Evolutionary conservation across 2,797 vertebrate species (phyloP), one percentile per base, ranked within the genome.

Genomic region (Coregonus suidteri): DNA sequence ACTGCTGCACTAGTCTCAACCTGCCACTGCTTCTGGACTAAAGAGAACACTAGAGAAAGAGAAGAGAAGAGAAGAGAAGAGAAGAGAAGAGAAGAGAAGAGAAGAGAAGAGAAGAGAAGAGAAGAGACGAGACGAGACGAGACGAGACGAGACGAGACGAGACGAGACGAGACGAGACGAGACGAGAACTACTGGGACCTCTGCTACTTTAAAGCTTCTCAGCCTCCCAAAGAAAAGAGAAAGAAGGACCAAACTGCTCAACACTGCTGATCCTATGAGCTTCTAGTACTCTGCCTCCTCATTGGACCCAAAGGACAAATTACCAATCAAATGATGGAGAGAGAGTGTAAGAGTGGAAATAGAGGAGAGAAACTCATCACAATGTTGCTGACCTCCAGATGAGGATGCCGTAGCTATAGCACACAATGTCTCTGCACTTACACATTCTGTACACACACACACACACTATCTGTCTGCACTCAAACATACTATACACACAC

Each of bases 1-100:
- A 6, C 75, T 54, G 3, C 3, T 15, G 37, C 85, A 31, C 20
- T 47, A 79, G 85, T 66, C 70, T 79, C 71, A 66, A 81, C 79
- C 80, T 83, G 62, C 76, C 73, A 79, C 71, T 82, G 79, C 79
- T 69, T 80, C 59, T 75, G 82, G 82, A 81, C 76, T 79, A 16
- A 73, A 56, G 62, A 82, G 82, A 72, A 71, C 74, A 90, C 73
- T 54, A 75, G 41, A 47, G 41, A 47, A 47, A 47, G n/a, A n/a
- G n/a, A n/a, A n/a, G n/a, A n/a, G n/a, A n/a, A n/a, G n/a, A n/a
- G n/a, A n/a, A n/a, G n/a, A n/a, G n/a, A n/a, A n/a, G n/a, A n/a
- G n/a, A n/a, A 20, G 20, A 20, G 20, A 20, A 20, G 41, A 37
- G 71, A 72, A 5, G 30, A 25, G 9, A 41, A 37, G 16, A 34